Evolutionary conservation across 2,797 vertebrate genomes (phyloP).

Genomic region (Ctenosaura bakeri): DNA sequence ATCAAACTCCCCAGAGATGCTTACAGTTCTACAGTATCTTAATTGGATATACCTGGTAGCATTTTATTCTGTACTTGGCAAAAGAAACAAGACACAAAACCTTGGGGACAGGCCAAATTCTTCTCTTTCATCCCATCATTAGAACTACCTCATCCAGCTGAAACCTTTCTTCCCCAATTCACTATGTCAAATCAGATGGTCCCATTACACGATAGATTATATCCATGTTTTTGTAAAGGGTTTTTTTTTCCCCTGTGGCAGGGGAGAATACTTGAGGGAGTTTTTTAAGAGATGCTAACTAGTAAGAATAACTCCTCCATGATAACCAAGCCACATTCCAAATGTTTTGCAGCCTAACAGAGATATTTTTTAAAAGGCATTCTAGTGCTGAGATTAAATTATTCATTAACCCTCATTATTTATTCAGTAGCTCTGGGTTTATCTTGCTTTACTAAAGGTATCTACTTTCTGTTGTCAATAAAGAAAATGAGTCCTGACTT

Average conservation of each 20-base stretch:
- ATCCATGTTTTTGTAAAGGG: background rate
- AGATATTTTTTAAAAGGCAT: conserved; percentile 76
- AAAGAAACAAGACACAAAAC: conserved; percentile 22
- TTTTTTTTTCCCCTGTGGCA: background rate
- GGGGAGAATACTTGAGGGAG: background rate
- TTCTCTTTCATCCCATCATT: background rate
- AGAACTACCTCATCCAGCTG: background rate
- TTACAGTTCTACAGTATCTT: background rate
- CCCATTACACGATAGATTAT: background rate
- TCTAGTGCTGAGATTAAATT: conserved; percentile 74
- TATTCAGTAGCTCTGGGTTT: conserved; percentile 79
- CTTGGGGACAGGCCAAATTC: background rate
- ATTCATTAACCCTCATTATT: conserved; percentile 78
- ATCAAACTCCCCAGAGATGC: background rate
- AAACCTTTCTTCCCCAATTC: accelerated
- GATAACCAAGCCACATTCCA: conserved; percentile 45
- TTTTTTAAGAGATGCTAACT: conserved; percentile 11
- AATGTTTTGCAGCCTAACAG: conserved; percentile 73
- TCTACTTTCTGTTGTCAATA: conserved; percentile 66
- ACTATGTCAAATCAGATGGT: background rate
- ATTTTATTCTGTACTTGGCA: conserved; percentile 29
- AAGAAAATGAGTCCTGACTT: conserved; percentile 39
- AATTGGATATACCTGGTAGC: conserved; percentile 1
- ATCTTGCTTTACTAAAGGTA: conserved; percentile 72
- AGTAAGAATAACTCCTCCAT: background rate